Percentiles rank a stretch among this genome's conserved stretches.
phyloP scores from a whole-genome alignment of 2,113 vertebrate species.

The Microcebus lehilahytsara region DNA sequence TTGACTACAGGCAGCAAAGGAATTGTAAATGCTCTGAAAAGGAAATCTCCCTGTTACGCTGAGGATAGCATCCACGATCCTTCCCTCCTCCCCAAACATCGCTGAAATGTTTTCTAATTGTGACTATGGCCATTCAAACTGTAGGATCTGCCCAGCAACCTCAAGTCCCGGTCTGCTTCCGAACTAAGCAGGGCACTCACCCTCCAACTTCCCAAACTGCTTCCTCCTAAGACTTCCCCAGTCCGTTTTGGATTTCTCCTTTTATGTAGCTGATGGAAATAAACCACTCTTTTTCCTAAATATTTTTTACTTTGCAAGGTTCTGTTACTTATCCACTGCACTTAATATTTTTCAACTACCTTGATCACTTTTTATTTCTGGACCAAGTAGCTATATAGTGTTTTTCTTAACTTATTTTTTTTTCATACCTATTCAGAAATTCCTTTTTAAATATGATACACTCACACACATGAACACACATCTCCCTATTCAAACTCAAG shows the following conservation, averaged over 20 bases:
- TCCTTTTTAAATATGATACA: conserved; percentile 46
- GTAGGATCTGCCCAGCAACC: neutral
- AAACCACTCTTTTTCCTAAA: neutral
- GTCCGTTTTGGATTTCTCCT: neutral
- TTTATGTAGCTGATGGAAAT: neutral
- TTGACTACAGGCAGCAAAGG: conserved; percentile 57
- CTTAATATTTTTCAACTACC: neutral
- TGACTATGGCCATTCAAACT: conserved; percentile 49
- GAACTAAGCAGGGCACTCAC: neutral
- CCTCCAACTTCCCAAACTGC: neutral
- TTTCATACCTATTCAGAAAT: conserved; percentile 60
- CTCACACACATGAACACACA: neutral
- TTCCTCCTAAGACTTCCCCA: neutral
- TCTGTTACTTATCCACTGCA: neutral
- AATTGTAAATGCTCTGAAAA: conserved; percentile 63
- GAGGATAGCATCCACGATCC: conserved; percentile 53
- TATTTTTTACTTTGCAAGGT: neutral
- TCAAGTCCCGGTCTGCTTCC: neutral
- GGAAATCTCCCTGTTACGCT: conserved; percentile 62
- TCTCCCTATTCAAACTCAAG: conserved; percentile 51
- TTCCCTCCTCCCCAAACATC: neutral
- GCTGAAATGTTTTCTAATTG: conserved; percentile 52
- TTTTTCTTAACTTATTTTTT: neutral
- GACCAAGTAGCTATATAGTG: neutral
- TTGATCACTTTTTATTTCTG: neutral